Evolutionary conservation across 2,113 vertebrate genomes (phyloP), one percentile per base, ranked within the genome.

Genomic region (Ophiodon elongatus): DNA sequence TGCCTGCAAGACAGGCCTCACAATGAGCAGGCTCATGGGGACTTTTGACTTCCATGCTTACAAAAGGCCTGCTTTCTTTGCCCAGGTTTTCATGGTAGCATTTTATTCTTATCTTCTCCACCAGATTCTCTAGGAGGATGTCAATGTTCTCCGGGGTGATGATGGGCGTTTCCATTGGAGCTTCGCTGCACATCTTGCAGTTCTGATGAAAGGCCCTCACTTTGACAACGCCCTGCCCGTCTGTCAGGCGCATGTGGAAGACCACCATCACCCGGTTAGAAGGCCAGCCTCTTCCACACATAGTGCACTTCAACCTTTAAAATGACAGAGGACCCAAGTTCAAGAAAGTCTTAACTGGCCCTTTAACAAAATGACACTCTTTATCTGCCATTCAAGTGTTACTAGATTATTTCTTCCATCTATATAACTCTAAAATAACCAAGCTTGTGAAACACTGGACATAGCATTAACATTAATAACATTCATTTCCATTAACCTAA

Each of bases 291-390:
- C 83, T 92, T 66, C 59, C 82, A 87, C 96, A 97, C 64, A 47
- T 63, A 37, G 94, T 95, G 81, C 96, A 97, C 45, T 23, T 72
- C 86, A 97, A 97, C 85, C 96, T 97, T 85, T 0, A 63, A 54
- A 60, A 69, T 29, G 47, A 71, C 3, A 77, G 8, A 60, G 4
- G 4, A 59, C 4, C 9, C 25, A 62, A 27, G 63, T 62, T 62
- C 29, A 8, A 31, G 1, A 31, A 25, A 33, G 39, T n/a, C 8
- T 60, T n/a, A 52, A 17, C 57, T 73, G 41, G 23, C 11, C 29
- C n/a, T 52, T 75, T 35, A 54, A 37, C 45, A 63, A 39, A 41
- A 47, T 31, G 2, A 11, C 47, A 62, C 15, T 47, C 15, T 4
- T 35, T 52, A 19, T 29, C 50, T 71, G 23, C 8, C 8, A 13